Percentiles rank a stretch among this genome's conserved stretches.
Evolutionary conservation across 2,797 vertebrate species (phyloP).

Genomic region (Phoebastria nigripes): DNA sequence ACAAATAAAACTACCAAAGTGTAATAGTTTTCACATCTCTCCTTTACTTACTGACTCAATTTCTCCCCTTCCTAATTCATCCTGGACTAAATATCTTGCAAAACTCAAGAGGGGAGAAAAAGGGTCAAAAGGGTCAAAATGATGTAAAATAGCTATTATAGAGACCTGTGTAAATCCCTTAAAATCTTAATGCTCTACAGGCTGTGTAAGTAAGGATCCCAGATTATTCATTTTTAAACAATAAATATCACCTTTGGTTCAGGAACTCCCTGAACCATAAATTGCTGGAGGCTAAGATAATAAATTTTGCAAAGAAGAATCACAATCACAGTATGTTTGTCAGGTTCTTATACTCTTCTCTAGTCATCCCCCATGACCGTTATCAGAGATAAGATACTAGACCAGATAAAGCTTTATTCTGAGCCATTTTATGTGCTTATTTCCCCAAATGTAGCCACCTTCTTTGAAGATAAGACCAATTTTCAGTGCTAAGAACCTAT

Average conservation of each 20-base stretch:
- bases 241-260: constrained; percentile 28
- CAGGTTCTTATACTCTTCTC: background rate
- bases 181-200: constrained; percentile 7
- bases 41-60: background rate
- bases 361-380: background rate
- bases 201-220: background rate
- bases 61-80: background rate
- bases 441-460: background rate
- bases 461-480: background rate
- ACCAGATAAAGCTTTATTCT: background rate
- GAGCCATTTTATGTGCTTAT: background rate
- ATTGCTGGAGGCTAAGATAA: constrained; percentile 40
- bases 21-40: background rate
- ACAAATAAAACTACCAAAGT: background rate
- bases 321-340: background rate
- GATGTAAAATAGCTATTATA: background rate
- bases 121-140: background rate
- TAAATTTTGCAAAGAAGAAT: constrained; percentile 40
- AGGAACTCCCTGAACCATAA: constrained; percentile 30
- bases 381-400: constrained; percentile 1
- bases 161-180: background rate
- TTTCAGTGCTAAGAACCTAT: background rate
- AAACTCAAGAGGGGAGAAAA: background rate
- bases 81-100: background rate
- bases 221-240: constrained; percentile 22